Base-by-base conservation (phyloP, 1,140 invertebrate genomes). In the Heliothis subflexa region DNA sequence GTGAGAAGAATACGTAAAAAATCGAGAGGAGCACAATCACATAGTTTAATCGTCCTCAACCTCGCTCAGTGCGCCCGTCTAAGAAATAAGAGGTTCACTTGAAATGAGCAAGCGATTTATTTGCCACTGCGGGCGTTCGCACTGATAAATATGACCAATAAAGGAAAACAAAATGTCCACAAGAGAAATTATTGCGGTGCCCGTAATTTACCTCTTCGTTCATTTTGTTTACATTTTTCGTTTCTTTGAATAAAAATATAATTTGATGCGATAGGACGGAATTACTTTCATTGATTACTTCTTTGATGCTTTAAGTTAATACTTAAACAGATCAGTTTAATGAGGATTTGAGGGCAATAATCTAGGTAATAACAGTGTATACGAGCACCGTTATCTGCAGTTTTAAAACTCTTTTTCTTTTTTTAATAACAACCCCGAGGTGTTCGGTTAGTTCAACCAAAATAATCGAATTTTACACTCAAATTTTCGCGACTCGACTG, bases 101-200 rank as follows among this genome's bases (percentile, higher is more conserved):
- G 82, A 82, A 86, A 87, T 81, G 82, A 81, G 81, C 82, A 73
- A 78, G 82, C 82, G 82, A 88, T 87, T 88, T 86, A 86, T 89
- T 86, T 83, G 50, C 78, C 81, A 80, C 81, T 78, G 64, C 83
- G 76, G 81, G 84, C 83, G 78, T 79, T 82, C 78, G 70, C 83
- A 80, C 81, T 88, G 83, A 91, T 88, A 91, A 90, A 88, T 91
- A 88, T 83, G 81, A 85, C 86, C 86, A 87, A 88, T 90, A 89
- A 89, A 89, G 86, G 76, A 85, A 86, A 88, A 87, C 82, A 88
- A 88, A 88, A 89, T 88, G 84, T 88, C 85, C 85, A 83, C 83
- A 75, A 78, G 83, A 83, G 82, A 85, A 83, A 88, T 87, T 87
- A 87, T 87, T 81, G 80, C 80, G 82, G 79, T 82, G 72, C 71